Evolutionary conservation across 2,113 vertebrate species (phyloP).

Genomic region (Calcarius ornatus): DNA sequence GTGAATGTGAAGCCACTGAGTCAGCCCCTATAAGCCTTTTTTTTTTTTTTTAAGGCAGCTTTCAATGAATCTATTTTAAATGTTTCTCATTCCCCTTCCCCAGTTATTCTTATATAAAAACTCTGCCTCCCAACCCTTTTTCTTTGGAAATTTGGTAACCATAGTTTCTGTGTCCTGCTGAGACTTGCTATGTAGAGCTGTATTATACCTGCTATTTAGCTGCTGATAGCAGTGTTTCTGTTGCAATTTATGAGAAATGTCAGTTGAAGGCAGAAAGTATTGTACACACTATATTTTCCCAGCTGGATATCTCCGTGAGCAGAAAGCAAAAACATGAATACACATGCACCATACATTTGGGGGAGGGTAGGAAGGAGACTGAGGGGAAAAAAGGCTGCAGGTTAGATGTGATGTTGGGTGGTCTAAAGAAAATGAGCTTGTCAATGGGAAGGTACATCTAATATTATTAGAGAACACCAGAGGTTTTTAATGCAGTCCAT

Average conservation of each 20-base stretch:
- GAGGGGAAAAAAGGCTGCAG: slow-evolving; percentile 15
- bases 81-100: neutral
- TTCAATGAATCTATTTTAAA: slow-evolving; percentile 69
- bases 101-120: slow-evolving; percentile 63
- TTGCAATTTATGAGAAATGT: slow-evolving; percentile 82
- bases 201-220: slow-evolving; percentile 79
- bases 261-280: slow-evolving; percentile 78
- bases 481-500: neutral
- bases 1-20: neutral
- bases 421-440: slow-evolving; percentile 62
- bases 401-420: slow-evolving; percentile 62
- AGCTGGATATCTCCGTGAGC: slow-evolving; percentile 80
- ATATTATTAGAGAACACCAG: neutral
- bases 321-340: slow-evolving; percentile 79
- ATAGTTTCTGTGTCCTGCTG: slow-evolving; percentile 77
- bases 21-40: slow-evolving; percentile 15
- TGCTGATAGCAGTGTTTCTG: slow-evolving; percentile 82
- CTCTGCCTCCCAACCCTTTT: slow-evolving; percentile 14
- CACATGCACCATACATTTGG: slow-evolving; percentile 51
- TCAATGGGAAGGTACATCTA: slow-evolving; percentile 3
- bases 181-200: slow-evolving; percentile 75
- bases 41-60: slow-evolving; percentile 30
- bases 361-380: neutral
- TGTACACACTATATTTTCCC: slow-evolving; percentile 83
- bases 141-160: slow-evolving; percentile 76